Percentiles rank a stretch among this genome's conserved stretches.
Conservation (phyloP, 2,113 vertebrate genomes). For the Phyllostomus hastatus region DNA sequence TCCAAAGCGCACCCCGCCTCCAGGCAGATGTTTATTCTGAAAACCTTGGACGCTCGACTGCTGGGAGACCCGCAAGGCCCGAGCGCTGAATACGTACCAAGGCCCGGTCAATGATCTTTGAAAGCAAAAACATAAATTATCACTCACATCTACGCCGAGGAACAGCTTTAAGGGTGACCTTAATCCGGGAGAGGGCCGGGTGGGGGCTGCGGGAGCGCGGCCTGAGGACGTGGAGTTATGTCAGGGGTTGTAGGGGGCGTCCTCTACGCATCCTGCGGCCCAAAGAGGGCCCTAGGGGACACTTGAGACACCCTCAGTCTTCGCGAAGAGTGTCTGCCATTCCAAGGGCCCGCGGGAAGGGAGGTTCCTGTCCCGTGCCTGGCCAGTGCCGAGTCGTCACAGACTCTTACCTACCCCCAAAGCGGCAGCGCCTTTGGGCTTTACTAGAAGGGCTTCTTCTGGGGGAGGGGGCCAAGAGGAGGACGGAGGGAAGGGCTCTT, state of each 20-base stretch:
- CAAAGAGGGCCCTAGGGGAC: background rate
- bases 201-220: background rate
- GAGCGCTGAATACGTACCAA: background rate
- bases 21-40: background rate
- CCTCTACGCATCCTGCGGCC: no score
- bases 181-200: background rate
- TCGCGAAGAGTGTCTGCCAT: background rate
- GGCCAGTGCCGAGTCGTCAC: background rate
- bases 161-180: background rate
- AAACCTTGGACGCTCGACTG: background rate
- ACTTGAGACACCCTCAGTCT: background rate
- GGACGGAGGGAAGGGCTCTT: background rate
- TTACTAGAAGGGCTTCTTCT: background rate
- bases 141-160: background rate
- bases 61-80: background rate
- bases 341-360: background rate
- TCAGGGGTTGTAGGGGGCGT: background rate
- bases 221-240: background rate
- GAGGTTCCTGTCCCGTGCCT: background rate
- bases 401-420: background rate
- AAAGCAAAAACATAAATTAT: background rate
- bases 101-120: background rate
- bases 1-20: background rate
- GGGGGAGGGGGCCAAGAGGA: background rate
- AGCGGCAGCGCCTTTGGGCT: background rate